phyloP scores from a whole-genome alignment of 2,888 invertebrate species.

The Lasiommata megera region DNA sequence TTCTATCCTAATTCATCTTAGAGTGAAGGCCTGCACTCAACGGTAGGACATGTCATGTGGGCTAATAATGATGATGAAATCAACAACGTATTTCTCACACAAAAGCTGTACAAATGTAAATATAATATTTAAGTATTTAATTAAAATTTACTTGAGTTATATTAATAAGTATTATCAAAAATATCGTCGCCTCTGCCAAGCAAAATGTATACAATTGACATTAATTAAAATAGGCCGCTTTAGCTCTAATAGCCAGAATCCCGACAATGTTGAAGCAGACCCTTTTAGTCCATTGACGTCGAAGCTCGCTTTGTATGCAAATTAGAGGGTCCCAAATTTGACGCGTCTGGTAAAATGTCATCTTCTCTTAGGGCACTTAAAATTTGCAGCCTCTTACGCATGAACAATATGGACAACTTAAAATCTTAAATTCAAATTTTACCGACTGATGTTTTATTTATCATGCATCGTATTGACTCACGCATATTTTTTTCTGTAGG shows the following conservation, averaged over 20 bases:
- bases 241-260: conserved; percentile 16
- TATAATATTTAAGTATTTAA: conserved; percentile 10
- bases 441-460: not conserved
- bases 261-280: conserved; percentile 32
- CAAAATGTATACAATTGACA: conserved; percentile 21
- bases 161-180: conserved; percentile 4
- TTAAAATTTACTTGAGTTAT: conserved; percentile 2
- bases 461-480: not conserved
- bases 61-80: no score
- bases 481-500: not conserved
- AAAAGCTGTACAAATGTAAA: no score
- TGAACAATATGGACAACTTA: conserved; percentile 14
- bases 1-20: no score
- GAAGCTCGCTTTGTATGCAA: conserved; percentile 67
- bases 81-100: no score
- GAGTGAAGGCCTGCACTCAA: no score
- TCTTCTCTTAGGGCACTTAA: conserved; percentile 30
- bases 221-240: conserved; percentile 25
- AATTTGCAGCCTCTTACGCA: conserved; percentile 26
- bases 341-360: conserved; percentile 39
- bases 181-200: not conserved
- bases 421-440: conserved; percentile 14
- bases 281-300: conserved; percentile 57
- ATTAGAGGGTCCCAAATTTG: conserved; percentile 71
- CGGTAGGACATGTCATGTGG: no score